phyloP scores from a whole-genome alignment of 2,888 invertebrate genomes.

The Uloborus plumipes region DNA sequence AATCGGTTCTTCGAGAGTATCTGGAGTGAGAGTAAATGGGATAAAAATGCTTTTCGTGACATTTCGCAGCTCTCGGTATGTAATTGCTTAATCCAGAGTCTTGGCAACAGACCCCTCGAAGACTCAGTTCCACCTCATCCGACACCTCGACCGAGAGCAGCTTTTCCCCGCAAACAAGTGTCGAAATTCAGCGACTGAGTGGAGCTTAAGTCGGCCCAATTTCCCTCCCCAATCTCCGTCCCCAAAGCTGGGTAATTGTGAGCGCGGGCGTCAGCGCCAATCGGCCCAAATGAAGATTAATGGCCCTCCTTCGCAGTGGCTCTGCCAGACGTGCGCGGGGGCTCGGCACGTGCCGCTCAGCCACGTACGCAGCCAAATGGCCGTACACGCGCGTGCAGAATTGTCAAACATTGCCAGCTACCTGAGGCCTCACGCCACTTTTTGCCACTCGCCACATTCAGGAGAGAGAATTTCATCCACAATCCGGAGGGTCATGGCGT shows the following conservation, averaged over 20 bases:
- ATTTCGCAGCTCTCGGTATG: too few species aligned
- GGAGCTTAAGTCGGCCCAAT: slow-evolving; percentile 14
- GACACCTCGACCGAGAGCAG: not conserved
- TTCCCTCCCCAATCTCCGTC: slow-evolving; percentile 62
- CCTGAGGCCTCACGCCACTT: slow-evolving; percentile 23
- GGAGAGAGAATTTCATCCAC: slow-evolving; percentile 36
- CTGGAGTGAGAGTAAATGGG: too few species aligned
- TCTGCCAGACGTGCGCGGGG: slow-evolving; percentile 41
- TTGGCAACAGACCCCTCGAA: too few species aligned
- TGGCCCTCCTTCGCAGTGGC: slow-evolving; percentile 27
- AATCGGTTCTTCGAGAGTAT: too few species aligned
- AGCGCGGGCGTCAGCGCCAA: slow-evolving; percentile 62
- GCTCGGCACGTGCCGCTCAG: slow-evolving; percentile 35
- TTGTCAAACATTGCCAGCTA: slow-evolving; percentile 64
- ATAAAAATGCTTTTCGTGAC: too few species aligned
- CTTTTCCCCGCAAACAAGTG: not conserved
- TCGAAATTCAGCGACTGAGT: not conserved
- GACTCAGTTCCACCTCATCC: too few species aligned
- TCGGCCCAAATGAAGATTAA: slow-evolving; percentile 64
- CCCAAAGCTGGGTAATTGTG: slow-evolving; percentile 59
- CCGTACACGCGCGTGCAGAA: slow-evolving; percentile 60
- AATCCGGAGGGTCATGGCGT: slow-evolving; percentile 59
- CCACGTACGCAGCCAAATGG: slow-evolving; percentile 59
- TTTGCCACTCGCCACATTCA: slow-evolving; percentile 18
- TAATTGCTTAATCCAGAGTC: too few species aligned